Evolutionary conservation across 1,140 invertebrate species (phyloP).

Genomic region (Carposina sasakii): DNA sequence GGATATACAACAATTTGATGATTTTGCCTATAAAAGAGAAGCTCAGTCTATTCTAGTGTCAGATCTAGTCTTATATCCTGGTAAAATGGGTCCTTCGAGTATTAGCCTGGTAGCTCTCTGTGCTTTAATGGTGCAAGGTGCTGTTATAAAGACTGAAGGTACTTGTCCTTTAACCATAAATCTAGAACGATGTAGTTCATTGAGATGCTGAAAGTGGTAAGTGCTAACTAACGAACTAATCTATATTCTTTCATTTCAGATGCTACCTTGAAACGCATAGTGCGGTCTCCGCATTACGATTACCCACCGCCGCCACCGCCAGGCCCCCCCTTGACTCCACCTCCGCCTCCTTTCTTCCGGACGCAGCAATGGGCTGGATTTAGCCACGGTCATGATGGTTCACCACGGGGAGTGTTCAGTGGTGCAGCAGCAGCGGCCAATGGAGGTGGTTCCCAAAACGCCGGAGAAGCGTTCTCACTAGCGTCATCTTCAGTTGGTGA

Average conservation of each 20-base stretch:
- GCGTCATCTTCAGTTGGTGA: constrained; percentile 30
- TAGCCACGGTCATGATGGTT: constrained; percentile 27
- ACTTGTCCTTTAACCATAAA: constrained; percentile 2
- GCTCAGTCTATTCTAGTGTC: constrained; percentile 6
- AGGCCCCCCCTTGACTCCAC: constrained; percentile 20
- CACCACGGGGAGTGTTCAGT: constrained; percentile 43
- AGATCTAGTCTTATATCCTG: constrained; percentile 19
- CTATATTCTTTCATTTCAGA: constrained; percentile 27
- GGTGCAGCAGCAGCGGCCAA: constrained; percentile 49
- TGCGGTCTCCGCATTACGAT: constrained; percentile 29
- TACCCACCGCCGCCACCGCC: constrained; percentile 27
- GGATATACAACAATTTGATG: too few relatives aligned
- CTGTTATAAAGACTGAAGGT: constrained; percentile 23
- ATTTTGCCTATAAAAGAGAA: constrained; percentile 26
- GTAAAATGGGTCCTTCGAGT: constrained; percentile 25
- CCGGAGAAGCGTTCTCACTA: constrained; percentile 44
- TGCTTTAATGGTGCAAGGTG: constrained; percentile 19
- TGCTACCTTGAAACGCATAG: constrained; percentile 21
- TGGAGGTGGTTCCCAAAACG: constrained; percentile 22
- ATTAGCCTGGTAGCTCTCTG: constrained; percentile 20
- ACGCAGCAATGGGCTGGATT: constrained; percentile 53
- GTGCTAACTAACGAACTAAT: neutral
- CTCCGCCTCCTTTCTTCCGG: constrained; percentile 36
- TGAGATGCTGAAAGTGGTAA: neutral
- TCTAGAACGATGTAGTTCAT: neutral